Evolutionary conservation across 1,140 invertebrate species (phyloP).

Genomic region (Sitobion miscanthi): DNA sequence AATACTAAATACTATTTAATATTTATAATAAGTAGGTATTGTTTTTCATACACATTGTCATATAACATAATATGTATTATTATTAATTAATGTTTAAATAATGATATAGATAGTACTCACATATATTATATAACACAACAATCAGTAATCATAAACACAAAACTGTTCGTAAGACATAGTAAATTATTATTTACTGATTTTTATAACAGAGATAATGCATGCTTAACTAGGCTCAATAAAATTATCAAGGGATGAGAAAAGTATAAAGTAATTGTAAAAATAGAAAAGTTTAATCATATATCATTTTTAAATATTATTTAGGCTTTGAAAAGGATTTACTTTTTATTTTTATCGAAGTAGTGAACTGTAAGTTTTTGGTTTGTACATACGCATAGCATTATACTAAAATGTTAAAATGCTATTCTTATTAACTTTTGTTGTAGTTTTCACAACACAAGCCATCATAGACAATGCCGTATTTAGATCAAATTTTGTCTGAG

Average conservation of each 20-base stretch:
- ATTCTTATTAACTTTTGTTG: background rate
- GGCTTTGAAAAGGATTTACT: background rate
- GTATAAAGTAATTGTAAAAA: background rate
- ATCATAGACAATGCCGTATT: background rate
- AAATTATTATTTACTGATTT: background rate
- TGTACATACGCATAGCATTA: background rate
- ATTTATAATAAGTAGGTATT: no score
- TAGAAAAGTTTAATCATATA: background rate
- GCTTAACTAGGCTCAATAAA: background rate
- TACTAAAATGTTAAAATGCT: background rate
- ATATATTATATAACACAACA: no score
- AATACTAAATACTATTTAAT: background rate
- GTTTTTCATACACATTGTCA: background rate
- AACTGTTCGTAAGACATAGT: background rate
- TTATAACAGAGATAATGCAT: background rate
- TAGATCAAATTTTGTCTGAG: background rate
- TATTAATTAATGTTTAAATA: background rate
- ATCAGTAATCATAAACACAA: background rate
- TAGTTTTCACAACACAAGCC: background rate
- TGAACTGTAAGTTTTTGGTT: background rate
- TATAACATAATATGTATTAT: background rate
- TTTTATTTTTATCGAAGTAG: background rate
- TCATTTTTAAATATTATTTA: background rate
- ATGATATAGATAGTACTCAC: background rate
- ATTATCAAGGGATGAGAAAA: background rate